Conservation (phyloP, 2,888 invertebrate genomes). For the Lasioglossum zephyrum region DNA sequence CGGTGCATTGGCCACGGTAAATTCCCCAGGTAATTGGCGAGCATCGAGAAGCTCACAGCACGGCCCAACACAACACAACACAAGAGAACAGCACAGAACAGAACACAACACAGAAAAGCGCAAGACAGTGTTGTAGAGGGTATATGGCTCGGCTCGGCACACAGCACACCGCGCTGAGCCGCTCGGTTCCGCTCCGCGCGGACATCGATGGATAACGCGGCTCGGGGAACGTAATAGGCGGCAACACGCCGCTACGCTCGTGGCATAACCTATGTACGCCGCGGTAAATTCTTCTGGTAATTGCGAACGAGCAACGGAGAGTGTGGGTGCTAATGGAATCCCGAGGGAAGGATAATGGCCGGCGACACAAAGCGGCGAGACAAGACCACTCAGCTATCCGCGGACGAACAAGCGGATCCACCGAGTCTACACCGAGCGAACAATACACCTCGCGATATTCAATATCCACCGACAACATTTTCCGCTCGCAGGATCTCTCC, state of each 20-base stretch:
- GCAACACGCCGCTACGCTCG: slow-evolving; percentile 37
- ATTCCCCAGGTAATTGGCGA: slow-evolving; percentile 69
- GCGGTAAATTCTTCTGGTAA: slow-evolving; percentile 68
- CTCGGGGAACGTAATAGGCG: slow-evolving; percentile 53
- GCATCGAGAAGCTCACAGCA: slow-evolving; percentile 4
- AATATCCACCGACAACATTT: slow-evolving; percentile 15
- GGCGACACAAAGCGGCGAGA: slow-evolving; percentile 37
- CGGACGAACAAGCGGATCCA: background rate
- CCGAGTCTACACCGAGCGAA: slow-evolving; percentile 41
- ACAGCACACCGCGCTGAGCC: background rate
- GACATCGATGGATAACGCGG: slow-evolving; percentile 63
- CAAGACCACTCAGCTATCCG: background rate
- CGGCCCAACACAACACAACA: background rate
- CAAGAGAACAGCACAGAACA: background rate
- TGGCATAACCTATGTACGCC: slow-evolving; percentile 44
- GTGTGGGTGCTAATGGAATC: slow-evolving; percentile 73
- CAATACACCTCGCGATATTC: slow-evolving; percentile 46
- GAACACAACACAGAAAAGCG: background rate
- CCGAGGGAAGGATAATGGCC: slow-evolving; percentile 61
- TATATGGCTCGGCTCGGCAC: slow-evolving; percentile 14
- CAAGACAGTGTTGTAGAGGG: slow-evolving; percentile 1
- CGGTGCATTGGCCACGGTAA: slow-evolving; percentile 70
- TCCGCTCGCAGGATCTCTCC: background rate
- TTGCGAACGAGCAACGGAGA: slow-evolving; percentile 53
- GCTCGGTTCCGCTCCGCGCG: background rate